Conservation (phyloP, 2,113 vertebrate species). For the Myocastor coypus region DNA sequence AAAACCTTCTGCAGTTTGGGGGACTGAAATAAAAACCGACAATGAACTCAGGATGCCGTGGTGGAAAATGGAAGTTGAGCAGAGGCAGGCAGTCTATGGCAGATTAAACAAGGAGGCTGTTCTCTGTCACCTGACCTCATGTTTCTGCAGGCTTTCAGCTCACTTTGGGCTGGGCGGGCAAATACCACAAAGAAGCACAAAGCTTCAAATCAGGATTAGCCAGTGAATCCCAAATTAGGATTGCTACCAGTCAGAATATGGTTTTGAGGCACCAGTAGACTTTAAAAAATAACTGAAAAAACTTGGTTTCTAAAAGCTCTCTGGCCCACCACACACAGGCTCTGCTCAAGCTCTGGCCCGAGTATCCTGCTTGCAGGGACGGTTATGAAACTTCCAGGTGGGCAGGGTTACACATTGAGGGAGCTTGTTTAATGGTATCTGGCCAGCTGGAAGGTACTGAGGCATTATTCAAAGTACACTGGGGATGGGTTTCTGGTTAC, state of each 20-base stretch:
- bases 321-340: not conserved
- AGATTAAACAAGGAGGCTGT: not conserved
- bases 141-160: not conserved
- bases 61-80: not conserved
- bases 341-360: not conserved
- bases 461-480: not conserved
- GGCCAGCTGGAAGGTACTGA: not conserved
- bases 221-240: not conserved
- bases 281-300: not conserved
- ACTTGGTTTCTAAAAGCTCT: not conserved
- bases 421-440: not conserved
- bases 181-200: not conserved
- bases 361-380: not conserved
- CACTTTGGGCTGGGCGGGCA: not conserved
- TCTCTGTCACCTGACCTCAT: too few species aligned
- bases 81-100: not conserved
- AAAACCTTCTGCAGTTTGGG: not conserved
- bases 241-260: not conserved
- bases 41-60: not conserved
- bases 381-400: not conserved
- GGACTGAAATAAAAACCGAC: not conserved
- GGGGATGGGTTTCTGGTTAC: not conserved
- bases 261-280: not conserved
- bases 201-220: not conserved
- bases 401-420: not conserved